These are phyloP conservation scores for Nematolebias whitei DNA, from an alignment of 2,113 vertebrate genomes.

Conservation along the genomic window DNA sequence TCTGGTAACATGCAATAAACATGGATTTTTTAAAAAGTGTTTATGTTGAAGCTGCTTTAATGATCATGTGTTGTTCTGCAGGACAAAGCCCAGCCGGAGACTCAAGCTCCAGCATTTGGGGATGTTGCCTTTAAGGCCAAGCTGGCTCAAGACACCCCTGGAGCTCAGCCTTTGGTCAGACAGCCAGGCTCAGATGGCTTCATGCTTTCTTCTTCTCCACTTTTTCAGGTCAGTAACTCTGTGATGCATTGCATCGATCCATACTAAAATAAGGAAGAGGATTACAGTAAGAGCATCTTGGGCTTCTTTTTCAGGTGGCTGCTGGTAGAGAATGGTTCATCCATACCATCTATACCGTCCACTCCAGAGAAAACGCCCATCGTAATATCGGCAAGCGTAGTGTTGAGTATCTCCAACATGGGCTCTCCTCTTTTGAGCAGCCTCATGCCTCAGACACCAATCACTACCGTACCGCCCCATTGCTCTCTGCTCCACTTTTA, in stretches of 20 bases:
- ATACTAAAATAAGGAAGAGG: background rate
- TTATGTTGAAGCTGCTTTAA: background rate
- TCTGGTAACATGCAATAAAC: conserved; percentile 62
- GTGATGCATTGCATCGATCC: background rate
- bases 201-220: conserved; percentile 73
- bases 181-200: conserved; percentile 80
- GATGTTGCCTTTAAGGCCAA: conserved; percentile 75
- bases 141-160: conserved; percentile 71
- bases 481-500: conserved; percentile 9
- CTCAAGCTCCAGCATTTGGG: conserved; percentile 73
- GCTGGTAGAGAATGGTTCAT: conserved; percentile 80
- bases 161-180: conserved; percentile 68
- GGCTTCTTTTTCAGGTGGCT: conserved; percentile 67
- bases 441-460: conserved; percentile 9
- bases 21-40: background rate
- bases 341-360: conserved; percentile 76
- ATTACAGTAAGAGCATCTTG: background rate
- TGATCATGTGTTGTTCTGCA: conserved; percentile 42
- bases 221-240: conserved; percentile 76
- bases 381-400: conserved; percentile 78
- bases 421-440: conserved; percentile 37
- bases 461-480: conserved; percentile 60
- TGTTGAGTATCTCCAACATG: conserved; percentile 68
- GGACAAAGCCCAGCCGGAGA: conserved; percentile 84
- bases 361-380: conserved; percentile 70